Percentiles rank a stretch among this genome's conserved stretches.
Evolutionary conservation across 2,888 invertebrate genomes (phyloP).

Genomic region (Pediacus dermestoides): DNA sequence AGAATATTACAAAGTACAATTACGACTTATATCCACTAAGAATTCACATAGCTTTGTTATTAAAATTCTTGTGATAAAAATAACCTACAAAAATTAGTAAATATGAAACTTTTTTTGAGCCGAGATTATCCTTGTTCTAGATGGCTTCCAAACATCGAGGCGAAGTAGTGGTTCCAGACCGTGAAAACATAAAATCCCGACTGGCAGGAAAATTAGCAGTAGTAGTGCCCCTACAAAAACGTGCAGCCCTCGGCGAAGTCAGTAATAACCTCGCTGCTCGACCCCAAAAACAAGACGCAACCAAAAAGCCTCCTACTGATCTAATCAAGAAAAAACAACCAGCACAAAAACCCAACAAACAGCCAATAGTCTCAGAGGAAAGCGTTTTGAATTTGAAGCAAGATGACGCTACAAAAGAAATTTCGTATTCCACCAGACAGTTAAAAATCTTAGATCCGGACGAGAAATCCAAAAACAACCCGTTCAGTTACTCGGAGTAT

Average conservation of each 20-base stretch:
- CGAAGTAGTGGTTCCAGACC: constrained; percentile 15
- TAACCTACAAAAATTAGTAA: too few relatives aligned
- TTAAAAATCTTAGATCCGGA: constrained; percentile 31
- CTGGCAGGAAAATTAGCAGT: constrained; percentile 18
- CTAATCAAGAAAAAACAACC: constrained; percentile 1
- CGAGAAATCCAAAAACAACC: constrained; percentile 63
- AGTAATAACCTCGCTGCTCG: constrained; percentile 29
- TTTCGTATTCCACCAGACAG: constrained; percentile 14
- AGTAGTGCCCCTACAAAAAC: constrained; percentile 15
- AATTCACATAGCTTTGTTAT: too few relatives aligned
- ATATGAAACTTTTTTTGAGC: too few relatives aligned
- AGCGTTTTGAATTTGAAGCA: background rate
- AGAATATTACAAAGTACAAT: too few relatives aligned
- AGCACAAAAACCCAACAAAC: background rate
- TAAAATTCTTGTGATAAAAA: too few relatives aligned
- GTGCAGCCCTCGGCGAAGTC: constrained; percentile 36
- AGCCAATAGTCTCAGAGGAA: background rate
- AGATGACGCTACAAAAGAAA: too few relatives aligned
- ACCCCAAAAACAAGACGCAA: constrained; percentile 7
- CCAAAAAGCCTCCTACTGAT: constrained; percentile 16
- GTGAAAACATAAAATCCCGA: constrained; percentile 29
- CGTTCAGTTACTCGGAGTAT: constrained; percentile 77
- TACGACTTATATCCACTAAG: too few relatives aligned
- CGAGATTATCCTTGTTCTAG: constrained; percentile 24
- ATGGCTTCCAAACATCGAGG: constrained; percentile 28